Conservation (phyloP, 2,797 vertebrate genomes). For the Cichlasoma orientale region DNA sequence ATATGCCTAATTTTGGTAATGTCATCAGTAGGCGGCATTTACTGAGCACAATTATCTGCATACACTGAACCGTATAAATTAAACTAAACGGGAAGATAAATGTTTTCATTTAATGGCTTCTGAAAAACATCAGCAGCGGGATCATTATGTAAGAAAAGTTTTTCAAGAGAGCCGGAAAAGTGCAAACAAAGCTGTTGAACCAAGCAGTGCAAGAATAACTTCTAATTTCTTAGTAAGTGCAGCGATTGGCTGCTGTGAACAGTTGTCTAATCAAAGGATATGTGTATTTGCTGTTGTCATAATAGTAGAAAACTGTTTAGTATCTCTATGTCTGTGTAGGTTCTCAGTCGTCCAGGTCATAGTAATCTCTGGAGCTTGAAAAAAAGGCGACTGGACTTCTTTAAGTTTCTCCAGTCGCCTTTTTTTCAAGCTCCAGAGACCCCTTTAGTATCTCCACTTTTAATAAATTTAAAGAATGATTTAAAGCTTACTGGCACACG, state of each 20-base stretch:
- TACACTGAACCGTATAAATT: slow-evolving; percentile 7
- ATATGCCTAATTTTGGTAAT: neutral
- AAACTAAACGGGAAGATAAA: slow-evolving; percentile 7
- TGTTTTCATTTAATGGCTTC: slow-evolving; percentile 4
- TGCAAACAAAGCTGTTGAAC: slow-evolving; percentile 11
- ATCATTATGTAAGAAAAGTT: slow-evolving; percentile 9
- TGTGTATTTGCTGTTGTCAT: neutral
- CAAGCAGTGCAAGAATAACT: slow-evolving; percentile 19
- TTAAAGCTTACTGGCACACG: neutral
- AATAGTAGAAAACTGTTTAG: neutral
- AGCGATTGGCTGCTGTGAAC: slow-evolving; percentile 11
- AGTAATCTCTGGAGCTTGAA: no score
- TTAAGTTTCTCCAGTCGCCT: no score
- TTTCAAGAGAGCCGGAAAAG: neutral
- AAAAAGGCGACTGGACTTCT: no score
- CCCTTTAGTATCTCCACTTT: neutral
- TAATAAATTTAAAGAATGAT: no score
- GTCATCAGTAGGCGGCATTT: slow-evolving; percentile 40
- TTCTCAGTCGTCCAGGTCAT: no score
- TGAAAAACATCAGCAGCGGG: slow-evolving; percentile 16
- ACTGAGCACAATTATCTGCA: slow-evolving; percentile 27
- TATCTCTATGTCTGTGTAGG: neutral
- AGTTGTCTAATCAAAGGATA: neutral
- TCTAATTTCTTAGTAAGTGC: slow-evolving; percentile 3
- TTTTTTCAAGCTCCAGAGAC: no score